Evolutionary conservation across 2,113 vertebrate species (phyloP), one percentile per base, ranked within the genome.

Genomic region (Zapus hudsonius): DNA sequence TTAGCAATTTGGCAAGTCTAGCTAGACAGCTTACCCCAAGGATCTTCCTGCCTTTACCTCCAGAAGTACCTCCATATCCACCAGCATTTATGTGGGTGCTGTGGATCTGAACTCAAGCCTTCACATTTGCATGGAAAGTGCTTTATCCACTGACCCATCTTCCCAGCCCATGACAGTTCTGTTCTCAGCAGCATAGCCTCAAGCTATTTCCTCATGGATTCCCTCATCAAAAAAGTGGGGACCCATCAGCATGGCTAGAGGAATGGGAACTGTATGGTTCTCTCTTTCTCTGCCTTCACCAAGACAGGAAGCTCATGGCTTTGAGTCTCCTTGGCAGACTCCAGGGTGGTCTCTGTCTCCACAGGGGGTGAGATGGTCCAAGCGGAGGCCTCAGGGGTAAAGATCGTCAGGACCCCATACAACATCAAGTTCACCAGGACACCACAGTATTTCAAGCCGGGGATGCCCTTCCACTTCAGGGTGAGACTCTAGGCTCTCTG

Each of bases 281-380:
- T 12, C 47, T 63, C 44, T 61, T 70, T 36, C 67, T 33, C 31
- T 33, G 12, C 9, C 83, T 59, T 57, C n/a, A 31, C 76, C 9
- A 25, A 13, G 38, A 44, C 11, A 6, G 13, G 66, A 19, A 13
- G 13, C 33, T 69, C 33, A 69, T 33, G 33, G 33, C 16, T 31
- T 27, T 31, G 29, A 66, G 47, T 47, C 47, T 47, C 47, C 47
- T 47, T 47, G 47, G 47, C 47, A 47, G 47, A 47, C 47, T 47
- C 47, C 47, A 47, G 12, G 47, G 7, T 47, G 47, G 47, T 61
- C 59, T 61, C 33, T 90, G 15, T 85, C 79, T 63, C 76, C 44
- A n/a, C 93, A 98, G 98, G 98, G 0, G 95, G 98, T 92, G 98
- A 98, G 96, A 98, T 98, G 97, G 98, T 98, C 75, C 98, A 98